Conservation (phyloP, 2,888 invertebrate genomes). For the Nebria salina region DNA sequence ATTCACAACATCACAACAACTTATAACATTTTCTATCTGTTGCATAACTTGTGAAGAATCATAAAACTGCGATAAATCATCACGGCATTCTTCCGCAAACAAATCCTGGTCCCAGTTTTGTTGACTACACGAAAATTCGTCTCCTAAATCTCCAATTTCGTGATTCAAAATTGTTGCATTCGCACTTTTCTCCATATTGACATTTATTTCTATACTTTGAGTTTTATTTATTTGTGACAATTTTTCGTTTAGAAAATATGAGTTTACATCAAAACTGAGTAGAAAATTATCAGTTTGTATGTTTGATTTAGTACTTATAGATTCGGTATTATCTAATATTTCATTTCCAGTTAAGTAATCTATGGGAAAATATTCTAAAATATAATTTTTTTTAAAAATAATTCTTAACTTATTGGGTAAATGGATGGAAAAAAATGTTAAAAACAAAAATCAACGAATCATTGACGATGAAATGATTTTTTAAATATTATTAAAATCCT, state of each 20-base stretch:
- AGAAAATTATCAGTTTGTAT: conserved; percentile 10
- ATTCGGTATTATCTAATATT: not conserved
- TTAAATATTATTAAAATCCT: not conserved
- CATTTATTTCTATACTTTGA: not conserved
- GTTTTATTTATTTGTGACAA: conserved; percentile 12
- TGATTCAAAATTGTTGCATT: not conserved
- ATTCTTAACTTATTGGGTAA: too few species aligned
- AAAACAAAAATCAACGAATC: not conserved
- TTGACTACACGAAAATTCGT: not conserved
- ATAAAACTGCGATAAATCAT: conserved; percentile 53
- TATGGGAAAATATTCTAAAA: not conserved
- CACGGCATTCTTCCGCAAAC: conserved; percentile 16
- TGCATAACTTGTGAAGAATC: conserved; percentile 54
- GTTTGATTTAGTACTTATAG: not conserved
- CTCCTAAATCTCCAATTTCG: not conserved
- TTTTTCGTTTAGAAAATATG: conserved; percentile 21
- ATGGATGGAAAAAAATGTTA: not conserved
- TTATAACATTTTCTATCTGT: conserved; percentile 52
- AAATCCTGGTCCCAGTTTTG: conserved; percentile 2
- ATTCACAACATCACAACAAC: conserved; percentile 23
- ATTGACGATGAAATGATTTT: not conserved
- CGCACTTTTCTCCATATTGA: not conserved
- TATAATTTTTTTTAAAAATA: not conserved
- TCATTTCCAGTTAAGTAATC: not conserved
- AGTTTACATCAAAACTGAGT: conserved; percentile 36